Conservation (phyloP, 2,888 invertebrate genomes). For the Axea sp. region DNA sequence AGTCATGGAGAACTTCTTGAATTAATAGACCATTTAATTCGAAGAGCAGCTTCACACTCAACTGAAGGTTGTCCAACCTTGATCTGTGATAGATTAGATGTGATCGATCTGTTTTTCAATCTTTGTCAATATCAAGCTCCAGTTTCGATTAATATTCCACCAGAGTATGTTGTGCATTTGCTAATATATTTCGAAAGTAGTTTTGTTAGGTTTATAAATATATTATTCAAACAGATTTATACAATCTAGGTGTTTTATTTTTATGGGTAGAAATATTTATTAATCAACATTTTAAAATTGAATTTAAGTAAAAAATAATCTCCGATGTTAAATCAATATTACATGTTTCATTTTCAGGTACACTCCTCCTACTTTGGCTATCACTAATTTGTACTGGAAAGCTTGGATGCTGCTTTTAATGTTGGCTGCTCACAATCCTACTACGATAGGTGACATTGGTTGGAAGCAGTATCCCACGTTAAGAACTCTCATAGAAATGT, state of each 20-base stretch:
- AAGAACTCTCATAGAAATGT: slow-evolving; percentile 95
- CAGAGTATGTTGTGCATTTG: slow-evolving; percentile 87
- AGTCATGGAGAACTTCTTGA: slow-evolving; percentile 91
- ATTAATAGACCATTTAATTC: slow-evolving; percentile 90
- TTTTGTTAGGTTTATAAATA: no score
- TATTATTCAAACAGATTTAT: no score
- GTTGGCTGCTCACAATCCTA: slow-evolving; percentile 95
- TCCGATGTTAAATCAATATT: no score
- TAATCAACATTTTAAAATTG: no score
- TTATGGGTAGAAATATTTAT: no score
- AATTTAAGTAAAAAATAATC: no score
- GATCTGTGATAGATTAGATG: slow-evolving; percentile 88
- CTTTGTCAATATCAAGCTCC: slow-evolving; percentile 95
- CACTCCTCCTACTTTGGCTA: slow-evolving; percentile 92
- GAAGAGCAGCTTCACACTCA: slow-evolving; percentile 90
- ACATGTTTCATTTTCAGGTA: no score
- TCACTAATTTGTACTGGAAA: slow-evolving; percentile 97
- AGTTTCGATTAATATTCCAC: slow-evolving; percentile 93
- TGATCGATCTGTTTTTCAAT: slow-evolving; percentile 94
- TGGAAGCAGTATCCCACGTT: slow-evolving; percentile 96
- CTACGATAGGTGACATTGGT: slow-evolving; percentile 90
- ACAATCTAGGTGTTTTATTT: no score
- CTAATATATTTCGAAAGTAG: no score
- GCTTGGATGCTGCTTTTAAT: slow-evolving; percentile 93
- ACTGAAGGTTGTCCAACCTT: slow-evolving; percentile 86